Conservation (phyloP, 2,797 vertebrate genomes). For the Gila robusta region DNA sequence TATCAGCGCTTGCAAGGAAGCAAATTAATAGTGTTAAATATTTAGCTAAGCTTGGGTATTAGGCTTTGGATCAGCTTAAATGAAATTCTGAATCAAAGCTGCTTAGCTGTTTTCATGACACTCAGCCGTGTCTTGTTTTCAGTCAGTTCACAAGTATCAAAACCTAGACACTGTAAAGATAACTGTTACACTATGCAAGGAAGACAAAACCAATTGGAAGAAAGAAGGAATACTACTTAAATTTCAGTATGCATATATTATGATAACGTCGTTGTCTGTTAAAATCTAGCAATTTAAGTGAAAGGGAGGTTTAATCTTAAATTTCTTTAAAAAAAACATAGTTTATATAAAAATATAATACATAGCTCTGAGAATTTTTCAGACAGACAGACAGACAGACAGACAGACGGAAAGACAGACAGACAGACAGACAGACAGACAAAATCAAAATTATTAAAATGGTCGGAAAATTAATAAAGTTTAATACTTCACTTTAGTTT, state of each 20-base stretch:
- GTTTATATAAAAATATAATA: too few species aligned
- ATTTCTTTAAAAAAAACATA: too few species aligned
- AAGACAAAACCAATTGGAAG: not conserved
- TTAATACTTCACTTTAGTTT: not conserved
- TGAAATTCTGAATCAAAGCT: slow-evolving; percentile 12
- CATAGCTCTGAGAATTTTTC: not conserved
- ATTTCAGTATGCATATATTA: not conserved
- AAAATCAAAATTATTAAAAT: not conserved
- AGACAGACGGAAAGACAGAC: too few species aligned
- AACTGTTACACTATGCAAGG: not conserved
- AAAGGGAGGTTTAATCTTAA: not conserved
- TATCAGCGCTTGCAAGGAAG: not conserved
- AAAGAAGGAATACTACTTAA: not conserved
- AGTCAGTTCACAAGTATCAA: not conserved
- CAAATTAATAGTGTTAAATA: not conserved
- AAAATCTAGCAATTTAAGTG: not conserved
- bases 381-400: too few species aligned
- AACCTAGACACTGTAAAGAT: not conserved
- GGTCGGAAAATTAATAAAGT: not conserved
- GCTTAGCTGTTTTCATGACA: not conserved
- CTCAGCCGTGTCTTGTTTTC: slow-evolving; percentile 6
- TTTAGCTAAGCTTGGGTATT: slow-evolving; percentile 4
- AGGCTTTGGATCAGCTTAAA: not conserved
- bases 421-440: too few species aligned
- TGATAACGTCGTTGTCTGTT: not conserved